Conservation (phyloP, 1,140 invertebrate genomes). For the Papilio dardanus region DNA sequence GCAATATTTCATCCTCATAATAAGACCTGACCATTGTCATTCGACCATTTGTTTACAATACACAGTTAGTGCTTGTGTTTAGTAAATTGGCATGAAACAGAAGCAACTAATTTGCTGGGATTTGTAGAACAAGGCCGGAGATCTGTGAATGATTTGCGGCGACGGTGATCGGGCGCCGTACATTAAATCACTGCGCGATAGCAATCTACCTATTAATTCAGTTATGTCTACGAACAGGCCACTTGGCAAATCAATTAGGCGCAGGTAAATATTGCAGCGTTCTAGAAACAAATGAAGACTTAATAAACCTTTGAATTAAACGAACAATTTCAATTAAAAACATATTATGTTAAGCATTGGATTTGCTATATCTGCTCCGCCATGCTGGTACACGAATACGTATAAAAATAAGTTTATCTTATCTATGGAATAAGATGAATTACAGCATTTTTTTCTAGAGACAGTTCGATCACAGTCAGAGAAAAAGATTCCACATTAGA, state of each 20-base stretch:
- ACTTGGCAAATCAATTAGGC: conserved; percentile 38
- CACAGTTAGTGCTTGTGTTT: not conserved
- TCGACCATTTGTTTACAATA: not conserved
- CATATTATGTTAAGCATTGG: no score
- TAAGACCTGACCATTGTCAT: not conserved
- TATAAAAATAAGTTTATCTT: no score
- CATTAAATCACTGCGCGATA: conserved; percentile 49
- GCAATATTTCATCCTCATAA: not conserved
- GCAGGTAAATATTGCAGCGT: conserved; percentile 8
- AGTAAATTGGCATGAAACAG: conserved; percentile 3
- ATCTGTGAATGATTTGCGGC: conserved; percentile 47
- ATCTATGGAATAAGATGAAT: no score
- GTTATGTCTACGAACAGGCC: conserved; percentile 29
- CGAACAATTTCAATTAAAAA: no score
- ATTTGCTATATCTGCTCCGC: no score
- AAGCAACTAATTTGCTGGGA: conserved; percentile 44
- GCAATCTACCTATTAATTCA: conserved; percentile 46
- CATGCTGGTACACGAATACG: no score
- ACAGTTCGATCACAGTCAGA: no score
- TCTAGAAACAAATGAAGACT: not conserved
- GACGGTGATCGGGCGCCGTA: conserved; percentile 31
- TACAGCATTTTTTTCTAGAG: no score
- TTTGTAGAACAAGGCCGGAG: conserved; percentile 44
- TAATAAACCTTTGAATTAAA: no score
- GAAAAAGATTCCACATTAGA: no score